Conservation (phyloP, 2,888 invertebrate species). For the Drosophila kuntzei region DNA sequence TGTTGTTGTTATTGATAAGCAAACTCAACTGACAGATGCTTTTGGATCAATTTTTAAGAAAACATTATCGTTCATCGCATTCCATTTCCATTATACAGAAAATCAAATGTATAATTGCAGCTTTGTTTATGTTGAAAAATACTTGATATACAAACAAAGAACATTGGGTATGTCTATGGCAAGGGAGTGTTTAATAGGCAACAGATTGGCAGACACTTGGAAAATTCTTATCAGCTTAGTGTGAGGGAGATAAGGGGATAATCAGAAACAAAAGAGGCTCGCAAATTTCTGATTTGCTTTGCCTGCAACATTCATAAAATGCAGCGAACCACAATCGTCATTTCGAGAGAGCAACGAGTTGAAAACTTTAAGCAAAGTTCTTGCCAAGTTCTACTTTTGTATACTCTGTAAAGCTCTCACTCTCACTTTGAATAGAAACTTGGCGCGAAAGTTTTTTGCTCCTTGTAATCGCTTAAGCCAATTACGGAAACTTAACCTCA, state of each 20-base stretch:
- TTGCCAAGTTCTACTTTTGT: slow-evolving; percentile 23
- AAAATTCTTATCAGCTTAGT: slow-evolving; percentile 2
- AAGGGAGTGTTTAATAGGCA: neutral
- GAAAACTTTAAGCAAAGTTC: slow-evolving; percentile 8
- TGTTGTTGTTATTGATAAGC: slow-evolving; percentile 16
- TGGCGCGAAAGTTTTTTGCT: slow-evolving; percentile 51
- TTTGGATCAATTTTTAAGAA: slow-evolving; percentile 1
- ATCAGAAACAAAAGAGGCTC: slow-evolving; percentile 20
- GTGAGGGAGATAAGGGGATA: slow-evolving; percentile 11
- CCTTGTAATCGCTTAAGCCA: slow-evolving; percentile 71
- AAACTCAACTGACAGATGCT: slow-evolving; percentile 4
- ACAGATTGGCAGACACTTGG: neutral
- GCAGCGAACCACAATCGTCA: slow-evolving; percentile 8
- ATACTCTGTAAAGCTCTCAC: slow-evolving; percentile 23
- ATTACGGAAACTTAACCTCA: slow-evolving; percentile 77
- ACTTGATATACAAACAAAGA: slow-evolving; percentile 16
- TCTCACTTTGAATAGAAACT: slow-evolving; percentile 33
- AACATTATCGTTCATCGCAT: slow-evolving; percentile 10
- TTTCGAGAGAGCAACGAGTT: slow-evolving; percentile 9
- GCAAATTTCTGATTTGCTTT: slow-evolving; percentile 21
- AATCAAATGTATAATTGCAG: slow-evolving; percentile 8
- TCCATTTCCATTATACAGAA: slow-evolving; percentile 9
- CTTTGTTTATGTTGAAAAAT: slow-evolving; percentile 12
- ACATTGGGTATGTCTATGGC: neutral
- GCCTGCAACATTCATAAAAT: slow-evolving; percentile 9